Conservation (phyloP, 2,888 invertebrate genomes). For the Eupithecia tripunctaria region DNA sequence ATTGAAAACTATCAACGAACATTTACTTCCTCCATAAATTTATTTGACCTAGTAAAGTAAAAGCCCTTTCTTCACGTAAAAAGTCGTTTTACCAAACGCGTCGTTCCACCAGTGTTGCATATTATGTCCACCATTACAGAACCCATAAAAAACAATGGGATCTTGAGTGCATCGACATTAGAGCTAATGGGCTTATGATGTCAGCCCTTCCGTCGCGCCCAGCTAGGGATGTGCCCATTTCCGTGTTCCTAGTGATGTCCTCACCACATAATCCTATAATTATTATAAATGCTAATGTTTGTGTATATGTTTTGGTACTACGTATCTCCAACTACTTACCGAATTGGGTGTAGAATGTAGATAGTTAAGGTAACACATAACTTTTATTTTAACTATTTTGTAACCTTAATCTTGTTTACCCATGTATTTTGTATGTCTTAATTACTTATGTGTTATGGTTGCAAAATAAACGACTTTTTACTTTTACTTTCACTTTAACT, state of each 20-base stretch:
- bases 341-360: no score
- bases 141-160: constrained; percentile 54
- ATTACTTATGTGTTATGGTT: no score
- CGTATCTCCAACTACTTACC: no score
- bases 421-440: no score
- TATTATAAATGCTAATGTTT: no score
- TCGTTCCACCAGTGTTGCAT: constrained; percentile 26
- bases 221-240: constrained; percentile 18
- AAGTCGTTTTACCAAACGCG: neutral
- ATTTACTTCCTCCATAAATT: neutral
- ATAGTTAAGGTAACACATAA: no score
- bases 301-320: no score
- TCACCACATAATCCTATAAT: neutral
- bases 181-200: constrained; percentile 73
- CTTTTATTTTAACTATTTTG: no score
- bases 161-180: constrained; percentile 57
- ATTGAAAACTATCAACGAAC: neutral
- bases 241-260: constrained; percentile 12
- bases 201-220: constrained; percentile 55
- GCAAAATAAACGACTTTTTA: no score
- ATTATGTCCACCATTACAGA: constrained; percentile 42
- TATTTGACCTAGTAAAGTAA: neutral
- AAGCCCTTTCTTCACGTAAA: neutral
- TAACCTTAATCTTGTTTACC: no score
- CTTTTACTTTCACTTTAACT: no score